Percentiles rank a stretch among this genome's conserved stretches.
Evolutionary conservation across 2,113 vertebrate genomes (phyloP).

Genomic region (cattle (Bos taurus)): DNA sequence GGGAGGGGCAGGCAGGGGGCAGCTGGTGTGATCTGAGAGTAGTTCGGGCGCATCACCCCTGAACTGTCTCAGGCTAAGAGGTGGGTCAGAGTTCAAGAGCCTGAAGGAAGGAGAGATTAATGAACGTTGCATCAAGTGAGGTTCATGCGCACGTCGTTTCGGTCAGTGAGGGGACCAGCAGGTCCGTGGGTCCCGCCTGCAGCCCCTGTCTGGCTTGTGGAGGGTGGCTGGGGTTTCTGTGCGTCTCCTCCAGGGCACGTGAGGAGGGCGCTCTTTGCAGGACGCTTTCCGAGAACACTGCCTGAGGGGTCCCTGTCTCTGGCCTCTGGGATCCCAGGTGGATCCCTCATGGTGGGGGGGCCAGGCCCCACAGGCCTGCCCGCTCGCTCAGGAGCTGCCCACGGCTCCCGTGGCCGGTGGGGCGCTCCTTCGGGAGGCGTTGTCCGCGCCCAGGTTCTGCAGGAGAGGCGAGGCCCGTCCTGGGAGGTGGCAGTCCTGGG

Average conservation of each 20-base stretch:
- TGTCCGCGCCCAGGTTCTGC: background rate
- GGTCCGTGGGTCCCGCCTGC: background rate
- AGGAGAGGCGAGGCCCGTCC: fast-evolving
- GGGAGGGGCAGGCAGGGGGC: background rate
- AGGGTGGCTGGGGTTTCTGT: background rate
- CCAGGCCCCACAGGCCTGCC: background rate
- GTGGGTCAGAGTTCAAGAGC: background rate
- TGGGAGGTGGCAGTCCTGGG: no score
- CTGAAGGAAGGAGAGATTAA: background rate
- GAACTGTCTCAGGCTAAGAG: background rate
- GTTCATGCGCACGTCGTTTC: fast-evolving
- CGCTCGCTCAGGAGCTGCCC: background rate
- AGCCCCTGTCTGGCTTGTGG: no score
- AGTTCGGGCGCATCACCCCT: fast-evolving
- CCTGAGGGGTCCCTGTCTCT: no score
- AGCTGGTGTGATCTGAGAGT: background rate
- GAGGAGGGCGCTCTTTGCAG: background rate
- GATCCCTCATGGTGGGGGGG: fast-evolving
- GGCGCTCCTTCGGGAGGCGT: background rate
- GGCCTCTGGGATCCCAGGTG: background rate
- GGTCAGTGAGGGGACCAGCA: background rate
- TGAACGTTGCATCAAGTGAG: background rate
- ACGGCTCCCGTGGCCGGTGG: fast-evolving
- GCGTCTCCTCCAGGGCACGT: fast-evolving
- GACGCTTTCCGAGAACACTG: background rate